A percentile compares a stretch with the other conserved stretches of the same genome.
These are phyloP conservation scores for Drosophila anomalata DNA, from an alignment of 2,888 invertebrate genomes.

Conservation along the genomic window DNA sequence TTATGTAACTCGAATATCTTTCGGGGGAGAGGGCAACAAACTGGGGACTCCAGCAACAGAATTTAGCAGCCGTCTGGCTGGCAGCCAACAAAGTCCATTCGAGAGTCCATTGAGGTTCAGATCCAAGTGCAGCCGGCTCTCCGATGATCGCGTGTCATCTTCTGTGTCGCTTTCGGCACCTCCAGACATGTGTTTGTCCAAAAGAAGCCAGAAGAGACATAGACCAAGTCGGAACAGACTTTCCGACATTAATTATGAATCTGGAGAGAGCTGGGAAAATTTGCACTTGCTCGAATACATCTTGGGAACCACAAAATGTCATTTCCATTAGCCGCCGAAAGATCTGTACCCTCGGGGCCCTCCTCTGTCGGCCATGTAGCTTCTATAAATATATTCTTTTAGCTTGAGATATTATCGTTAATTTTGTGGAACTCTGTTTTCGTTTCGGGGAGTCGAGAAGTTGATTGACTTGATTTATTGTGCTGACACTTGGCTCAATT, in stretches of 20 bases:
- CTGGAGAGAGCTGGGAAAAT: conserved; percentile 52
- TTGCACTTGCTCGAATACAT: conserved; percentile 56
- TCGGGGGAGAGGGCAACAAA: conserved; percentile 56
- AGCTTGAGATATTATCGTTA: conserved; percentile 57
- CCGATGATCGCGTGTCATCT: conserved; percentile 55
- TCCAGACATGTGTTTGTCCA: conserved; percentile 24
- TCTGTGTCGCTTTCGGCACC: conserved; percentile 69
- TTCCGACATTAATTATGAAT: conserved; percentile 72
- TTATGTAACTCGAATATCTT: conserved; percentile 53
- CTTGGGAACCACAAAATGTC: conserved; percentile 68
- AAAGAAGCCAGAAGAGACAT: neutral
- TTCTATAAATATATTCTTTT: conserved; percentile 51
- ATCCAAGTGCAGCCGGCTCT: conserved; percentile 37
- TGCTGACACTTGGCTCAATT: conserved; percentile 66
- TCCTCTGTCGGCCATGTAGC: neutral
- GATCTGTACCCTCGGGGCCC: conserved; percentile 4
- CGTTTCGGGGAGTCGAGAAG: conserved; percentile 18
- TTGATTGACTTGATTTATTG: conserved; percentile 65
- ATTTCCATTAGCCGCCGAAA: conserved; percentile 72
- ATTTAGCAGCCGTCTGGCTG: conserved; percentile 38
- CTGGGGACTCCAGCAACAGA: conserved; percentile 56
- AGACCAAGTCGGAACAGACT: conserved; percentile 18
- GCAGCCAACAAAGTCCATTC: conserved; percentile 51
- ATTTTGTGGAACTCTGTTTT: conserved; percentile 59
- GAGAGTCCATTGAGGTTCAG: conserved; percentile 12